A percentile compares a stretch with the other conserved stretches of the same genome.
Evolutionary conservation across 2,797 vertebrate genomes (phyloP).

Genomic region (Lagodon rhomboides): DNA sequence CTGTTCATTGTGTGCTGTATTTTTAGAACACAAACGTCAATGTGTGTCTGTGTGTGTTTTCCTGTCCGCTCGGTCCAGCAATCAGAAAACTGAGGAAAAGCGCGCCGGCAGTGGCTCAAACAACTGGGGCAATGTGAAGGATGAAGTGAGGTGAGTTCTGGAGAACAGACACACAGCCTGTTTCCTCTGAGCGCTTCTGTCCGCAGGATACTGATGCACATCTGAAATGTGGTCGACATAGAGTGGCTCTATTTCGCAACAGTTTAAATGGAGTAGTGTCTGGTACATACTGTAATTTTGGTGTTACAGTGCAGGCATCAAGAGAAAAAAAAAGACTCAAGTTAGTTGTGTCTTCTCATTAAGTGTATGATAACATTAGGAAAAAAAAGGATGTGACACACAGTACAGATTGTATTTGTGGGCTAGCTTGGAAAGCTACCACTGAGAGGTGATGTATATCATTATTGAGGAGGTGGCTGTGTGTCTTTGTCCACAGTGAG

Average conservation of each 20-base stretch:
- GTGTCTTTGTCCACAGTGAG: slow-evolving; percentile 86
- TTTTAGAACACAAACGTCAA: slow-evolving; percentile 1
- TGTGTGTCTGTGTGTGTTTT: background rate
- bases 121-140: slow-evolving; percentile 97
- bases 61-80: slow-evolving; percentile 84
- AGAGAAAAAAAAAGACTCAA: background rate
- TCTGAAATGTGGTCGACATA: background rate
- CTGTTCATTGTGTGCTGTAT: slow-evolving; percentile 9
- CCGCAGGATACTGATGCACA: slow-evolving; percentile 5
- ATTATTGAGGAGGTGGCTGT: slow-evolving; percentile 11
- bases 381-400: background rate
- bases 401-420: background rate
- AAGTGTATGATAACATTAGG: background rate
- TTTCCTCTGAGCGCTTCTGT: slow-evolving; percentile 3
- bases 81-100: slow-evolving; percentile 96
- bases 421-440: background rate
- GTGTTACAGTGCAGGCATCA: background rate
- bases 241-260: slow-evolving; percentile 6
- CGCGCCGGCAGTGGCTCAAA: slow-evolving; percentile 93
- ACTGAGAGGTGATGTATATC: background rate
- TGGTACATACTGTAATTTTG: background rate
- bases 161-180: slow-evolving; percentile 14
- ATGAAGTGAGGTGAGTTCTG: slow-evolving; percentile 93
- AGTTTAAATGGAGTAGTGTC: background rate
- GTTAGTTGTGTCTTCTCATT: background rate